Evolutionary conservation across 2,888 invertebrate species (phyloP).

Genomic region (Lasioglossum pauxillum): DNA sequence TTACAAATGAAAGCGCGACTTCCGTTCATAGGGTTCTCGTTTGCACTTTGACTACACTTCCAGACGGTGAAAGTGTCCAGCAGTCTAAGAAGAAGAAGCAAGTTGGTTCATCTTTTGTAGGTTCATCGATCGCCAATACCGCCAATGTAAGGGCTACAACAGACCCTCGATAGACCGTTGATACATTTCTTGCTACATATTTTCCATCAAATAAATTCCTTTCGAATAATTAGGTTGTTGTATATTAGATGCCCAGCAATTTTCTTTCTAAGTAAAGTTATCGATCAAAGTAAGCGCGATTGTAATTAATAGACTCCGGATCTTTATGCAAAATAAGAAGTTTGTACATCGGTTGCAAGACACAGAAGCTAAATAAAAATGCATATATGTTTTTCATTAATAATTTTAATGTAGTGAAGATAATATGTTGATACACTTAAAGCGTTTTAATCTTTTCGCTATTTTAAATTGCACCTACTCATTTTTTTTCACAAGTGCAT

Average conservation of each 20-base stretch:
- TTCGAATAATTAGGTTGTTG: neutral
- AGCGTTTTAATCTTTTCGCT: too few species aligned
- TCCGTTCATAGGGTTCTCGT: constrained; percentile 6
- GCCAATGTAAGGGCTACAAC: neutral
- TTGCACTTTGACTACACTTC: neutral
- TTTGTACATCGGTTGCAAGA: too few species aligned
- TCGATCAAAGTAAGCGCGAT: neutral
- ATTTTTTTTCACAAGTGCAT: neutral
- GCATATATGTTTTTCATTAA: too few species aligned
- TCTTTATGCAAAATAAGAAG: too few species aligned
- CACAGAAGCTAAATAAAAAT: too few species aligned
- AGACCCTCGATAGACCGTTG: neutral
- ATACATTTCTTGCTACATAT: neutral
- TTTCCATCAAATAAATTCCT: neutral
- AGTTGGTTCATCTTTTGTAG: too few species aligned
- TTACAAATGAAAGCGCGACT: constrained; percentile 18
- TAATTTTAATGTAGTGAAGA: too few species aligned
- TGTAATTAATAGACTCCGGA: too few species aligned
- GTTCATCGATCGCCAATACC: neutral
- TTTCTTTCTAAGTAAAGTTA: neutral
- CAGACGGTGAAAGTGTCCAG: neutral
- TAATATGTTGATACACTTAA: too few species aligned
- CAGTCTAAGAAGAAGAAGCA: neutral
- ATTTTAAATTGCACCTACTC: neutral
- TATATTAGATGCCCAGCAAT: too few species aligned